Percentiles rank a stretch among this genome's conserved stretches.
phyloP scores from a whole-genome alignment of 2,113 vertebrate species.

The Eulacestoma nigropectus region DNA sequence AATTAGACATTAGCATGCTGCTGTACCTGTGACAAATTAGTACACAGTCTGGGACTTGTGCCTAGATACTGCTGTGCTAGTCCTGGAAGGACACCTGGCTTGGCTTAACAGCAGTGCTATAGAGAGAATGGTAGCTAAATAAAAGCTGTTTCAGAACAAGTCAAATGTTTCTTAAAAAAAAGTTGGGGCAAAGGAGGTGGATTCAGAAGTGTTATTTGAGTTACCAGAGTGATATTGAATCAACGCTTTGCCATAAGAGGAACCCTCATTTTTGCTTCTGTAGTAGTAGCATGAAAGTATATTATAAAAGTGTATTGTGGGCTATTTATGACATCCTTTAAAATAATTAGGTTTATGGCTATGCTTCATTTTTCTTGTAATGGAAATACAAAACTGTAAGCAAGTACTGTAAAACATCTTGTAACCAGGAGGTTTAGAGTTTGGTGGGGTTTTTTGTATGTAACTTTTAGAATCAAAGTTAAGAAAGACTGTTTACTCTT shows the following conservation, averaged over 20 bases:
- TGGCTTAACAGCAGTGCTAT: not conserved
- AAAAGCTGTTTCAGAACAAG: not conserved
- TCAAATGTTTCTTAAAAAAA: not conserved
- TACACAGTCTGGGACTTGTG: not conserved
- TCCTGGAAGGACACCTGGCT: not conserved
- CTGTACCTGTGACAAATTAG: not conserved
- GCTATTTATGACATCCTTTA: not conserved
- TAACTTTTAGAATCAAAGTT: not conserved
- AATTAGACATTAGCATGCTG: not conserved
- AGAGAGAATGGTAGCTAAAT: not conserved
- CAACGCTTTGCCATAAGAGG: not conserved
- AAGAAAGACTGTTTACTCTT: not conserved
- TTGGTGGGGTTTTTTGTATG: not conserved
- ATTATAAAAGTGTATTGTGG: not conserved
- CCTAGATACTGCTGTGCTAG: not conserved
- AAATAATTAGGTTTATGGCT: not conserved
- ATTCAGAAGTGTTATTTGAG: not conserved
- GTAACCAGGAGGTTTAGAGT: not conserved
- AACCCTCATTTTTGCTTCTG: not conserved
- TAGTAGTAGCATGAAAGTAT: not conserved
- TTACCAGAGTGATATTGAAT: not conserved
- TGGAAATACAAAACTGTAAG: not conserved
- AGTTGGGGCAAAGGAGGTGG: accelerated
- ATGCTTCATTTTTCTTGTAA: not conserved
- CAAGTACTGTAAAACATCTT: not conserved